Evolutionary conservation across 2,888 invertebrate species (phyloP), one percentile per base, ranked within the genome.

Genomic region (Cheilosia impressa): DNA sequence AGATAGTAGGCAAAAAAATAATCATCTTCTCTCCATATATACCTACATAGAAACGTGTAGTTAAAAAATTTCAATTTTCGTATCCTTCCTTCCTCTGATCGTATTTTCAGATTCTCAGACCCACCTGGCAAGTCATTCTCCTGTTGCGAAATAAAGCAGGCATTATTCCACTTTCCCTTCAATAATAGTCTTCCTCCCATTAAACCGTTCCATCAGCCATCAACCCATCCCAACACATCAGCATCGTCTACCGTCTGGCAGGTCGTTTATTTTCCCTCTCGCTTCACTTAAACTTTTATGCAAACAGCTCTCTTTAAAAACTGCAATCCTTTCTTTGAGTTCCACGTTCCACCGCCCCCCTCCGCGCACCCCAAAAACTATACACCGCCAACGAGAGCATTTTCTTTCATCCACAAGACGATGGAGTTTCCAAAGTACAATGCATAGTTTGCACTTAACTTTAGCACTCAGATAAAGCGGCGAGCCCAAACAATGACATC

Each of bases 381-480:
- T 31, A 38, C 50, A 50, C 65, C 66, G 27, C 43, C 50, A 55
- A 41, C 19, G 53, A 43, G 53, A 38, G 22, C 22, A 15, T 43
- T 72, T 72, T 52, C 65, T 75, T 65, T 62, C 15, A 19, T 43
- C 52, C 43, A 15, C 41, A 4, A 58, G 50, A 58, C 47, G 75
- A 72, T 55, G 66, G 66, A 65, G 65, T 75, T 75, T 57, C 38
- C 22, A 58, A 75, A 65, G 71, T 65, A 57, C 71, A 78, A 69
- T 78, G 78, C 78, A 78, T 63, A 57, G 78, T 71, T 78, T 78
- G 78, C 78, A 78, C 78, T 78, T 78, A 71, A 78, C 78, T 78
- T 71, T 57, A 71, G 71, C 65, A 57, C 71, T 71, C 63, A 58
- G 78, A 78, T 62, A 60, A 60, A 76, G 71, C 69, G 63, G 41